Evolutionary conservation across 2,113 vertebrate genomes (phyloP), one percentile per base, ranked within the genome.

Genomic region (Pterocles burchelli): DNA sequence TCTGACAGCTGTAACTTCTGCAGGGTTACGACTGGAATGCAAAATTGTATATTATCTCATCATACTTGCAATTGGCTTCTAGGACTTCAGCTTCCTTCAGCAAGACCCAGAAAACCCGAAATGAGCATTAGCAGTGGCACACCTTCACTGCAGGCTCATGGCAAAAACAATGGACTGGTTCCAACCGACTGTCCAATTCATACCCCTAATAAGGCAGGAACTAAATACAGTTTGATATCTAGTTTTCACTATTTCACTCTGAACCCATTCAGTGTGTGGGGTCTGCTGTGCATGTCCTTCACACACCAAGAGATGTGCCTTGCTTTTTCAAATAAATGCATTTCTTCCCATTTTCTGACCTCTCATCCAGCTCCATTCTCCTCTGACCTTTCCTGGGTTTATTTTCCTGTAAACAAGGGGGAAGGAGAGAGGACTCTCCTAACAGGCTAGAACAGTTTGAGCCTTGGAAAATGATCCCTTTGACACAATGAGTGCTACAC

Each of bases 1-100:
- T 95, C 93, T 96, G 96, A 95, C 96, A 96, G 76, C 62, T 90
- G 72, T 43, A 91, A 59, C 71, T 66, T 89, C 71, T 81, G 41
- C 58, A 72, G 78, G 85, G 58, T 85, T 93, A 88, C 9, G 25
- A 66, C 66, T 83, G 21, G 84, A 95, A 91, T 82, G 31, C 36
- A 73, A 61, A 88, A 76, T 29, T 43, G 10, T 15, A 9, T 26
- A 57, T 85, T 79, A 58, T 75, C 46, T 91, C 66, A 45, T 34
- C 57, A 70, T 24, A 49, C 17, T 65, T 76, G 43, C 41, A 51
- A 19, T 82, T 74, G 87, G 54, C 55, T 84, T 77, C 21, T 34
- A 73, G 49, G 41, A 80, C 72, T 74, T 85, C 21, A 31, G 49
- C 54, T 88, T 88, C 26, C 33, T 83, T 91, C 48, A 78, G n/a